A percentile compares a stretch with the other conserved stretches of the same genome.
phyloP scores from a whole-genome alignment of 2,797 vertebrate genomes.

The Sylvia borin region DNA sequence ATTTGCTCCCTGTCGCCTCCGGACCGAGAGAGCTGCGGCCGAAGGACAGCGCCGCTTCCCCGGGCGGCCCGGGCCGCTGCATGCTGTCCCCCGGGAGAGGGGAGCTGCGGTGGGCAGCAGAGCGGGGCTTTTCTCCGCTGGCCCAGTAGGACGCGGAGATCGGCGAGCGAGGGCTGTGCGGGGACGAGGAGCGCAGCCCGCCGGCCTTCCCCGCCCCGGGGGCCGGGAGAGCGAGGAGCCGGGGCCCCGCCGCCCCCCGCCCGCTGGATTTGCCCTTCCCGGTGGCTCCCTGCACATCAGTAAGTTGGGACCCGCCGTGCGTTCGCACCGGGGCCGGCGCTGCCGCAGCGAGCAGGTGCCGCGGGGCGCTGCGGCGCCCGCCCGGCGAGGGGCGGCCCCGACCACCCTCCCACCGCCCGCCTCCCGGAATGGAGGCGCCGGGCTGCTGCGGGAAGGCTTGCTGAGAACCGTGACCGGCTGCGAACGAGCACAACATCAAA shows the following conservation, averaged over 20 bases:
- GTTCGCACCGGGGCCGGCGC: not conserved
- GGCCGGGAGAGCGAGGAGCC: not conserved
- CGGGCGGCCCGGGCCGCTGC: not conserved
- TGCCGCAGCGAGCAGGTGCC: slow-evolving; percentile 49
- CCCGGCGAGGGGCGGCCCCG: not conserved
- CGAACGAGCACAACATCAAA: not conserved
- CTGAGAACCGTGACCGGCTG: not conserved
- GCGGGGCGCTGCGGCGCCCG: not conserved
- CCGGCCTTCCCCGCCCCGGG: not conserved
- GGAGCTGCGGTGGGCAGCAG: not conserved
- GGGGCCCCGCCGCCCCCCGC: slow-evolving; percentile 10
- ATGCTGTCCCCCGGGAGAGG: not conserved
- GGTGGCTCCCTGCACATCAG: slow-evolving; percentile 78
- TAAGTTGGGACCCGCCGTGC: slow-evolving; percentile 58
- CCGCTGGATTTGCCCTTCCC: slow-evolving; percentile 79
- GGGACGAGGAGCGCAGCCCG: not conserved
- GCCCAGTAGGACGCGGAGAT: not conserved
- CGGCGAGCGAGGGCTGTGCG: not conserved
- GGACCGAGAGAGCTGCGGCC: not conserved
- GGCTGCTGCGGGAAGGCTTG: not conserved
- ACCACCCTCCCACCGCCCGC: not conserved
- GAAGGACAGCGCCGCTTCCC: not conserved
- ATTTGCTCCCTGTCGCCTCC: not conserved
- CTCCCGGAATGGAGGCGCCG: not conserved
- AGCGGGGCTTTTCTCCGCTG: not conserved